These are phyloP conservation scores for Aphelenchoides bicaudatus DNA, from an alignment of 2,888 invertebrate genomes.

Conservation along the genomic window DNA sequence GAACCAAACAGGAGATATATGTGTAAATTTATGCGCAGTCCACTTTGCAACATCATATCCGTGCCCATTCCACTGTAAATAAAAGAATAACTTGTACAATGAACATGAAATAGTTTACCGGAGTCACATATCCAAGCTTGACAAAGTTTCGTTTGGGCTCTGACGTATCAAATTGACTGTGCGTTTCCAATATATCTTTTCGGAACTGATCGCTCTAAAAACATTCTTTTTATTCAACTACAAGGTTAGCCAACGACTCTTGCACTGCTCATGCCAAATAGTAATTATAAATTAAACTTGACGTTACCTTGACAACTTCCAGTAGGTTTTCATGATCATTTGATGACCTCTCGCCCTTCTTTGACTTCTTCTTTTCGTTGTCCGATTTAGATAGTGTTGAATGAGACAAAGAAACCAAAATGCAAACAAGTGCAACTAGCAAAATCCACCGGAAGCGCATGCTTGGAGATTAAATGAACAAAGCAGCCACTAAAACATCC, in stretches of 20 bases:
- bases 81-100: no score
- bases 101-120: conserved; percentile 22
- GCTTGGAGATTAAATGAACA: no score
- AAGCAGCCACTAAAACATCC: no score
- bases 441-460: no score
- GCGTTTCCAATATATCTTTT: conserved; percentile 18
- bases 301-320: conserved; percentile 18
- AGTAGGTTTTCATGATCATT: conserved; percentile 17
- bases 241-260: no score
- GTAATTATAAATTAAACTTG: background rate
- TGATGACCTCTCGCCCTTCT: conserved; percentile 4
- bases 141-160: conserved; percentile 24
- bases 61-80: conserved; percentile 83
- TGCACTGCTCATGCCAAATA: no score
- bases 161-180: conserved; percentile 13
- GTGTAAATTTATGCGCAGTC: conserved; percentile 80
- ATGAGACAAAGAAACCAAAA: no score
- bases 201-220: conserved; percentile 3
- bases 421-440: no score
- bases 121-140: conserved; percentile 39
- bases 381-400: background rate
- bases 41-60: conserved; percentile 87
- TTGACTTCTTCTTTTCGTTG: conserved; percentile 2
- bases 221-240: no score
- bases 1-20: conserved; percentile 90